Conservation (phyloP, 2,888 invertebrate genomes). For the Lithophane semibrunnea region DNA sequence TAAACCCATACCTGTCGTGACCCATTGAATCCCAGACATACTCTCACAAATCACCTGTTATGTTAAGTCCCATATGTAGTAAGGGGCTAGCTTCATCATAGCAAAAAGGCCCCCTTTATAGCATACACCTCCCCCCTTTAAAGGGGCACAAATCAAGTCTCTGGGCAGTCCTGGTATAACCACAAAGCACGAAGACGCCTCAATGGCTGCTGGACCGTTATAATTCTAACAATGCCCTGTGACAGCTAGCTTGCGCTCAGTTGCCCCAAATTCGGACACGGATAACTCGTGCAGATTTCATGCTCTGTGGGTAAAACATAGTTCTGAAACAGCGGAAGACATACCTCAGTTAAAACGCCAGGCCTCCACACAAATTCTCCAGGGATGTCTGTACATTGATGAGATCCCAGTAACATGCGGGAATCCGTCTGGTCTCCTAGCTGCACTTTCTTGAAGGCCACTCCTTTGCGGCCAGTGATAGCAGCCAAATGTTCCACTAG, state of each 20-base stretch:
- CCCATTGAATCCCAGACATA: not conserved
- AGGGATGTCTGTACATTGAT: constrained; percentile 98
- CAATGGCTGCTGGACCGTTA: not conserved
- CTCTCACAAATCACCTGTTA: not conserved
- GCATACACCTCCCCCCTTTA: not conserved
- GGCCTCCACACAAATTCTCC: constrained; percentile 99
- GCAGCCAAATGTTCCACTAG: constrained; percentile 96
- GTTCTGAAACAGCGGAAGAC: not conserved
- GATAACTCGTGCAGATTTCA: not conserved
- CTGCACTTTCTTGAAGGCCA: constrained; percentile 94
- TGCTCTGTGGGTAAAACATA: not conserved
- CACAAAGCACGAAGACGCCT: not conserved
- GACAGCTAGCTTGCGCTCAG: not conserved
- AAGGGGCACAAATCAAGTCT: not conserved
- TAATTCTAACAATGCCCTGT: not conserved
- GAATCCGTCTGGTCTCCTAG: constrained; percentile 99
- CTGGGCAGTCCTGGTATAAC: not conserved
- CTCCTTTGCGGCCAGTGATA: constrained; percentile 92
- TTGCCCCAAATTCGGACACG: not conserved
- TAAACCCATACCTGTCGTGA: not conserved
- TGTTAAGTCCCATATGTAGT: not conserved
- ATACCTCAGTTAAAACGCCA: constrained; percentile 96
- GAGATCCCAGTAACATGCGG: constrained; percentile 97
- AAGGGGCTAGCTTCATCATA: not conserved
- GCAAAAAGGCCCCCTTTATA: not conserved